These are phyloP conservation scores for Mythimna pallens DNA, from an alignment of 2,888 invertebrate genomes.

Conservation along the genomic window DNA sequence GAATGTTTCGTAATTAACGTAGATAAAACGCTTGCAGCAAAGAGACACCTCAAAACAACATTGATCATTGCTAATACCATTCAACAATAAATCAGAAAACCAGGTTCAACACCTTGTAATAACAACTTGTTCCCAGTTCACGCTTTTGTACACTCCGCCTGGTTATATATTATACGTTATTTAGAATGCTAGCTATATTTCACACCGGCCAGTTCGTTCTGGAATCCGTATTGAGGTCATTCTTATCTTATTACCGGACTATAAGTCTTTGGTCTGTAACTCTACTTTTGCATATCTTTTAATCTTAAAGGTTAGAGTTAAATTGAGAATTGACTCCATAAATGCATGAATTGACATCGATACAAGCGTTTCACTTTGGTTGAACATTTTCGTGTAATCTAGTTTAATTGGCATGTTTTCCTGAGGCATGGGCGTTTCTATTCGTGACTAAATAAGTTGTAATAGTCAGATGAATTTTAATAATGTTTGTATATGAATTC, in stretches of 20 bases:
- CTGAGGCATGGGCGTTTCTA: constrained; percentile 18
- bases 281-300: constrained; percentile 74
- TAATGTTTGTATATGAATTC: constrained; percentile 24
- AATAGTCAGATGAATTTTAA: constrained; percentile 39
- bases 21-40: constrained; percentile 78
- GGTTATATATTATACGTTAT: constrained; percentile 81
- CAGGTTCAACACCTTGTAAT: constrained; percentile 86
- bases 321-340: constrained; percentile 61
- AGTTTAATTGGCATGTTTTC: constrained; percentile 30
- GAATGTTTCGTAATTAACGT: constrained; percentile 75
- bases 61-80: constrained; percentile 83
- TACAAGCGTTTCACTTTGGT: constrained; percentile 21
- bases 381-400: constrained; percentile 33
- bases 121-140: constrained; percentile 81
- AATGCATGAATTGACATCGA: constrained; percentile 45
- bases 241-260: constrained; percentile 78
- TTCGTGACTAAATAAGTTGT: constrained; percentile 38
- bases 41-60: constrained; percentile 81
- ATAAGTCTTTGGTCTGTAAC: constrained; percentile 71
- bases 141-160: constrained; percentile 71
- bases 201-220: constrained; percentile 76
- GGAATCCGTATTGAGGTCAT: constrained; percentile 78
- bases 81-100: constrained; percentile 85
- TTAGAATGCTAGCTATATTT: constrained; percentile 79
- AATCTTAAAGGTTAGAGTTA: constrained; percentile 66